Evolutionary conservation across 2,888 invertebrate genomes (phyloP).

Genomic region (Troides oblongomaculatus): DNA sequence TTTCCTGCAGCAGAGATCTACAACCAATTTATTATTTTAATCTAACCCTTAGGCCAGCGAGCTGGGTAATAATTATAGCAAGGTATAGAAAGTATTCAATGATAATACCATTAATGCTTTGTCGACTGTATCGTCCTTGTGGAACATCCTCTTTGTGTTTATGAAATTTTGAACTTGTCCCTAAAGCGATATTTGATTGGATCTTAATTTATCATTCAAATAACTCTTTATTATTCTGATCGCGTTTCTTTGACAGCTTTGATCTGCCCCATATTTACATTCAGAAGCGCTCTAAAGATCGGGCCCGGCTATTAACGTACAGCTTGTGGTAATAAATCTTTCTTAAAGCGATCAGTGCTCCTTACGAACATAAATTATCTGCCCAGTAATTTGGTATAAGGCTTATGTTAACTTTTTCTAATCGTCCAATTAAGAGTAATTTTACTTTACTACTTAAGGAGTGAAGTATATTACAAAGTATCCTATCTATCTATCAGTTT

Average conservation of each 20-base stretch:
- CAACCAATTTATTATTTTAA: neutral
- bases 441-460: too few species aligned
- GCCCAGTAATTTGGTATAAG: conserved; percentile 32
- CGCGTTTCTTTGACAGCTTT: conserved; percentile 24
- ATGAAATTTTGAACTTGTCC: neutral
- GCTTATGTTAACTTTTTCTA: neutral
- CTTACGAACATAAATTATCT: conserved; percentile 36
- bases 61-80: too few species aligned
- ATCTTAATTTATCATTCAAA: conserved; percentile 22
- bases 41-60: too few species aligned
- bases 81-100: too few species aligned
- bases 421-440: too few species aligned
- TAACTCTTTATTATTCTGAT: conserved; percentile 25
- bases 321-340: conserved; percentile 40
- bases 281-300: conserved; percentile 26
- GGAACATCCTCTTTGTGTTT: neutral
- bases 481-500: too few species aligned
- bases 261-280: conserved; percentile 27
- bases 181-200: conserved; percentile 14
- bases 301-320: conserved; percentile 35
- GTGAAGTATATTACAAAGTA: too few species aligned
- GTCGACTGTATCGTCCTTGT: neutral
- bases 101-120: too few species aligned
- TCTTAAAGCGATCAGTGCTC: conserved; percentile 34
- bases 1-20: too few species aligned